Evolutionary conservation across 2,113 vertebrate genomes (phyloP), one percentile per base, ranked within the genome.

Genomic region (Mungos mungo): DNA sequence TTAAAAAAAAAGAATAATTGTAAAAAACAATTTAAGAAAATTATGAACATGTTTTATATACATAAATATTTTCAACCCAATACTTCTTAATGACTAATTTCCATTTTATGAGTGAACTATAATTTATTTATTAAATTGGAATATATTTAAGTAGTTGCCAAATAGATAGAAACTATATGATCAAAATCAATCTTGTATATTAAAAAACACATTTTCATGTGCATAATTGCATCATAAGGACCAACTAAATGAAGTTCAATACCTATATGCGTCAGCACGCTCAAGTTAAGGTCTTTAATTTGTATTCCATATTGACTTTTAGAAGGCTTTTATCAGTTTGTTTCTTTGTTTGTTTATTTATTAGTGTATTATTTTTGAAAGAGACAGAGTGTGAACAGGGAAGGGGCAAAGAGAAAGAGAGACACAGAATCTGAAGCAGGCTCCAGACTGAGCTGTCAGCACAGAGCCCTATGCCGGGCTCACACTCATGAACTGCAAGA

Each of bases 41-140:
- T 13, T 76, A 72, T 86, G 1, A 74, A 23, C 4, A 45, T 72
- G 19, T 88, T 90, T 10, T 19, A 45, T 60, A 52, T 54, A 54
- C 25, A 21, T 85, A 74, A 69, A n/a, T 93, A 6, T 71, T 85
- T 76, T 66, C 19, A 31, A 82, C 21, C 68, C 12, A 79, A 2
- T 79, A 84, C 15, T 82, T 83, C 41, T 80, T 69, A 76, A 69
- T 86, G 35, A 38, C 6, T 80, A 63, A 77, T 41, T 96, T 71
- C 7, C 15, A 60, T 71, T 95, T 63, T 93, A 33, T 77, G 9
- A 5, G 66, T 68, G 21, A 85, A 87, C 14, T 94, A 15, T 90
- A 69, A 68, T 93, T 87, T 91, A 74, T 45, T 92, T 65, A 54
- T 10, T 84, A 90, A 63, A 83, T 95, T 68, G 41, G 23, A 45